phyloP scores from a whole-genome alignment of 1,140 invertebrate genomes.

The Philotrypesis tridentata region DNA sequence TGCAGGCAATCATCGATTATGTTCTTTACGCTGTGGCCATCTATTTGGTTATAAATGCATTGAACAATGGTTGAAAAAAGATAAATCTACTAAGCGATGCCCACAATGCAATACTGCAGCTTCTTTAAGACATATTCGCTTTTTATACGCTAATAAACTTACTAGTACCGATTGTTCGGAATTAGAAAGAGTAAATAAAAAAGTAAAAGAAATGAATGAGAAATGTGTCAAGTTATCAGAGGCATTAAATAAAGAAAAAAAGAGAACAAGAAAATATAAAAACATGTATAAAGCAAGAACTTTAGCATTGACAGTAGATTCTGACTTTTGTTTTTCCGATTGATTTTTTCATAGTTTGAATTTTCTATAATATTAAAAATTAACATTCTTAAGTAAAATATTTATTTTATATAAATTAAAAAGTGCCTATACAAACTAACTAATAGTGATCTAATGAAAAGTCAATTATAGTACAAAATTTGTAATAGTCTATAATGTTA shows the following conservation, averaged over 20 bases:
- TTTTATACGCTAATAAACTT: slow-evolving; percentile 80
- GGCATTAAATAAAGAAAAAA: slow-evolving; percentile 24
- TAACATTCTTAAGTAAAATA: not conserved
- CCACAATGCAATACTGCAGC: slow-evolving; percentile 93
- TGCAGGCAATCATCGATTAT: slow-evolving; percentile 86
- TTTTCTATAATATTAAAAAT: not conserved
- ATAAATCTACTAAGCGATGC: slow-evolving; percentile 74
- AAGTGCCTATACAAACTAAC: no score
- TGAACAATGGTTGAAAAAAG: slow-evolving; percentile 80
- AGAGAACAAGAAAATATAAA: slow-evolving; percentile 36
- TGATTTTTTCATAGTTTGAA: not conserved
- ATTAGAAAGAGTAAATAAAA: slow-evolving; percentile 66
- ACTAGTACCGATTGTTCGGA: slow-evolving; percentile 80
- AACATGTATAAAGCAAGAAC: slow-evolving; percentile 24
- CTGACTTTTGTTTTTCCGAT: slow-evolving; percentile 7
- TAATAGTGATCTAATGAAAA: no score
- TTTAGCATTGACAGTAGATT: not conserved
- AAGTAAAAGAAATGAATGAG: not conserved
- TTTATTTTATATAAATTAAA: not conserved
- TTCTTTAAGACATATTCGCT: slow-evolving; percentile 82
- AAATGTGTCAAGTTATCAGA: not conserved
- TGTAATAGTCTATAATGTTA: no score
- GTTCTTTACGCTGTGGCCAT: slow-evolving; percentile 91
- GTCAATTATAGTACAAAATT: not conserved
- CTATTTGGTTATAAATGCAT: slow-evolving; percentile 91